A percentile compares a stretch with the other conserved stretches of the same genome.
These are phyloP conservation scores for Halisarca cf. caerulea DNA, from an alignment of 37 sponge, comb jelly and placozoan species.

Conservation along the genomic window DNA sequence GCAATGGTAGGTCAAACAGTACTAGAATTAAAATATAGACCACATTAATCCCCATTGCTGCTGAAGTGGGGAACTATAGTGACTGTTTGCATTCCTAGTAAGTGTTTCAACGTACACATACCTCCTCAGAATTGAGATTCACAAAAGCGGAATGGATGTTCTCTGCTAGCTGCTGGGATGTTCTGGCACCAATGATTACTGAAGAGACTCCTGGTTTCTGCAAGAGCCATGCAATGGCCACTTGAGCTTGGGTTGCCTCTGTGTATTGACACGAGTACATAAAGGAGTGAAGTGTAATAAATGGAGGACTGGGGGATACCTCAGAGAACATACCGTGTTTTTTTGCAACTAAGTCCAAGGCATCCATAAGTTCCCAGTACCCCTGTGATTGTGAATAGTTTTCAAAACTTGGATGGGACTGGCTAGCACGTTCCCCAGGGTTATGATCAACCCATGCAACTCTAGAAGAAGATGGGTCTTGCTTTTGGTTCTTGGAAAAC, in stretches of 20 bases:
- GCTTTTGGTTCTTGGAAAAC: constrained; percentile 54
- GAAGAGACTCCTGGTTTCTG: constrained; percentile 69
- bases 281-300: background rate
- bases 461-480: constrained; percentile 48
- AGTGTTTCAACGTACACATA: too few relatives aligned
- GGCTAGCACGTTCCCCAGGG: constrained; percentile 37
- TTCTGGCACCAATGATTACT: constrained; percentile 84
- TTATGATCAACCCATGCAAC: constrained; percentile 81
- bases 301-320: too few relatives aligned
- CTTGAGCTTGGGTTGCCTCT: constrained; percentile 69
- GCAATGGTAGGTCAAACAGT: too few relatives aligned
- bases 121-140: constrained; percentile 73
- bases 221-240: constrained; percentile 93
- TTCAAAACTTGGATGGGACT: constrained; percentile 68
- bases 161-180: constrained; percentile 70
- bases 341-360: constrained; percentile 59
- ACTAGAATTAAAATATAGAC: too few relatives aligned
- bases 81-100: too few relatives aligned
- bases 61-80: too few relatives aligned
- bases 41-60: too few relatives aligned
- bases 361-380: constrained; percentile 70
- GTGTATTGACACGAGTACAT: background rate
- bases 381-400: constrained; percentile 50
- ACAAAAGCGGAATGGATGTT: constrained; percentile 63
- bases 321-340: constrained; percentile 48